Evolutionary conservation across 2,113 vertebrate species (phyloP), one percentile per base, ranked within the genome.

Genomic region (Panthera uncia): DNA sequence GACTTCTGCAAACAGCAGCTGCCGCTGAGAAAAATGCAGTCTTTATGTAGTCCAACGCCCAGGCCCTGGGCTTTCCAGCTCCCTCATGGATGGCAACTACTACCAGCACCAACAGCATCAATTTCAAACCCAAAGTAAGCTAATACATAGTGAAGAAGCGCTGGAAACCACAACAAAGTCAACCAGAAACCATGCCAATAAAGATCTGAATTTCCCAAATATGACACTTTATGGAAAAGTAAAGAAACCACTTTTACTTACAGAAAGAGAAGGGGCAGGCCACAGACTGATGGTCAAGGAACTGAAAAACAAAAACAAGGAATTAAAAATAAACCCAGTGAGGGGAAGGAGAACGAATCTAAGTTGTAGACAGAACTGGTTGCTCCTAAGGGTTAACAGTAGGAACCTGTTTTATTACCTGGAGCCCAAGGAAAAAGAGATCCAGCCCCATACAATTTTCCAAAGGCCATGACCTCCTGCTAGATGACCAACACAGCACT

Each of bases 211-310:
- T 81, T 92, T 86, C 78, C n/a, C 80, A 96, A 89, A 81, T 68
- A 38, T 5, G 55, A 45, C 21, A 36, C 8, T 65, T 19, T 13
- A 66, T 15, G 57, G 36, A 94, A 93, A 98, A 86, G 36, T 83
- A 89, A 97, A 92, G 79, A 98, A 96, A 97, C 9, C 82, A 94
- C 27, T 91, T 88, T 91, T 97, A 98, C 99, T 99, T 97, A 99
- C 99, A 88, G 65, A 96, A 97, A 87, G 96, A 94, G 92, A 97
- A 97, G 86, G 71, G 65, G 94, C 98, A 98, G 98, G 98, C 66
- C 96, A 97, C 95, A 96, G 98, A 98, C 76, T 93, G 97, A 96
- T 16, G 3, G 95, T 98, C 94, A 92, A 97, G 79, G 97, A 98
- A 97, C 97, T 89, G 80, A 96, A 98, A 79, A 79, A 96, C 27